Percentiles rank a stretch among this genome's conserved stretches.
These are phyloP conservation scores for Hofmannophila pseudospretella DNA, from an alignment of 2,888 invertebrate species.

Conservation along the genomic window DNA sequence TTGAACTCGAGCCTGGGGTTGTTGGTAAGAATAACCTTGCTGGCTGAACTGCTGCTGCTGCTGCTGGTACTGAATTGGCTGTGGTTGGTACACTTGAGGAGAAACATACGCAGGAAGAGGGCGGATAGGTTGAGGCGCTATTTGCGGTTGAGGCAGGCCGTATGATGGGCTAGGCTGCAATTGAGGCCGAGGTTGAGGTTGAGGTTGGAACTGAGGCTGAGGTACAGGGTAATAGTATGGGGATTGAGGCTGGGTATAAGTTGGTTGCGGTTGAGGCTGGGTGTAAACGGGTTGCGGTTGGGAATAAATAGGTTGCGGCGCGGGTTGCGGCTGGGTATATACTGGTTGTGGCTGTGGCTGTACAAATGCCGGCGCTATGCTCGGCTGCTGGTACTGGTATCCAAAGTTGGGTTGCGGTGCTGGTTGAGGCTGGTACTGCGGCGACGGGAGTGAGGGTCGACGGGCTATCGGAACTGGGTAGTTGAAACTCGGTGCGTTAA, in stretches of 20 bases:
- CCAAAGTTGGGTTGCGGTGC: conserved; percentile 12
- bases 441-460: conserved; percentile 18
- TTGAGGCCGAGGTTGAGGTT: conserved; percentile 5
- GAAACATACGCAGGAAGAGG: background rate
- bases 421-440: conserved; percentile 12
- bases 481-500: conserved; percentile 40
- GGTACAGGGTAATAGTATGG: conserved; percentile 1
- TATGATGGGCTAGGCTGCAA: conserved; percentile 7
- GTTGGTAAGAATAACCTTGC: conserved; percentile 25
- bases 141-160: conserved; percentile 11
- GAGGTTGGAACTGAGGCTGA: conserved; percentile 5
- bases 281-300: conserved; percentile 9
- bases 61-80: conserved; percentile 9
- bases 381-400: conserved; percentile 15
- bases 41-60: conserved; percentile 21
- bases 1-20: conserved; percentile 20
- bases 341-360: conserved; percentile 14
- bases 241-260: conserved; percentile 5
- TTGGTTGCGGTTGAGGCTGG: conserved; percentile 10
- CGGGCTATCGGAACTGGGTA: conserved; percentile 36
- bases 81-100: conserved; percentile 8
- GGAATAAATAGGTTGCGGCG: conserved; percentile 8
- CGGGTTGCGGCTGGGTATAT: conserved; percentile 9
- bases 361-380: conserved; percentile 9
- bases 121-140: conserved; percentile 1